phyloP scores from a whole-genome alignment of 2,113 vertebrate species.

The Podocnemis expansa region DNA sequence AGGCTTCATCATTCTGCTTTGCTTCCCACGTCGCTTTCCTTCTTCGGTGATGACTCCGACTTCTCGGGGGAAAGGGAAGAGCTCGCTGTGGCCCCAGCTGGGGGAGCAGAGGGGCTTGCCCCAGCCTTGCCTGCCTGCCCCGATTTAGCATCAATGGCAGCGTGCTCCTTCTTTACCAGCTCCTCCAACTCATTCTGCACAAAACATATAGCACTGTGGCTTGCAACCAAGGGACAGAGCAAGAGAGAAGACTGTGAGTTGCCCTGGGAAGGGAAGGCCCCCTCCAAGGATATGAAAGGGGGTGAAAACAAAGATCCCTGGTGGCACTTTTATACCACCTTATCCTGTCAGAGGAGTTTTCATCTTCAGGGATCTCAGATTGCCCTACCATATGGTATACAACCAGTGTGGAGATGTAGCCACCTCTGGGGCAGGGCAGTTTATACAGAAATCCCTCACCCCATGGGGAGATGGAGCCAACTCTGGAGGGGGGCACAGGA shows the following conservation, averaged over 20 bases:
- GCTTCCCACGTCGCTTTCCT: not conserved
- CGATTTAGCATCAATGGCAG: slow-evolving; percentile 78
- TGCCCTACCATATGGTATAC: not conserved
- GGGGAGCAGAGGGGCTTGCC: not conserved
- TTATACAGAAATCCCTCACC: not conserved
- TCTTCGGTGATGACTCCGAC: not conserved
- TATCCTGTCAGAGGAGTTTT: not conserved
- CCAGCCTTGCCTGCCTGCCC: not conserved
- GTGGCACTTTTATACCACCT: not conserved
- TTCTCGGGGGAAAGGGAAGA: not conserved
- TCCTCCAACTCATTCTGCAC: slow-evolving; percentile 87
- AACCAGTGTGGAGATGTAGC: not conserved
- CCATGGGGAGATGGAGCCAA: not conserved
- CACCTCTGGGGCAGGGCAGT: not conserved
- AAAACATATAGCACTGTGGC: no score
- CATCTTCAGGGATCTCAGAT: not conserved
- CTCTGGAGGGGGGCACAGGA: not conserved
- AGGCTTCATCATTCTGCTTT: not conserved
- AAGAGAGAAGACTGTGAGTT: not conserved
- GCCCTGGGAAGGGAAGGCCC: not conserved
- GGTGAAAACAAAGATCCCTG: not conserved
- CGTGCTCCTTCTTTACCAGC: slow-evolving; percentile 84
- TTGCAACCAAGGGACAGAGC: not conserved
- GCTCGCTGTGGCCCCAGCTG: not conserved
- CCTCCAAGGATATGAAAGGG: not conserved